phyloP scores from a whole-genome alignment of 1,140 invertebrate genomes.

The Pachypeltis micranthus region DNA sequence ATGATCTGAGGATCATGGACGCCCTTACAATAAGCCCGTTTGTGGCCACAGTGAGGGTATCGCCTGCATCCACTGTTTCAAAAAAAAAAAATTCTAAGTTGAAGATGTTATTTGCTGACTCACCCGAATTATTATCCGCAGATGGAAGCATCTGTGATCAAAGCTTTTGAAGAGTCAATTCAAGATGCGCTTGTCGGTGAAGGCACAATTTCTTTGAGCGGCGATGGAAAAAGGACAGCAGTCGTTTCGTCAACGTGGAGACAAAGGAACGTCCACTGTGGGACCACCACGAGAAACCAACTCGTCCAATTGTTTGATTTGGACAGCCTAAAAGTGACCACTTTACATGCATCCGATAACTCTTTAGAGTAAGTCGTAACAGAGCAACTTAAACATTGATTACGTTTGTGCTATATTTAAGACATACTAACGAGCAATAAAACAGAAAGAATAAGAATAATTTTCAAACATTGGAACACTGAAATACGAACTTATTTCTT shows the following conservation, averaged over 20 bases:
- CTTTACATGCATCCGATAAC: slow-evolving; percentile 42
- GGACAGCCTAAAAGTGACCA: slow-evolving; percentile 37
- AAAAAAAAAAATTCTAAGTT: too few species aligned
- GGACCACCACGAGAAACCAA: slow-evolving; percentile 42
- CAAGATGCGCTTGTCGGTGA: slow-evolving; percentile 42
- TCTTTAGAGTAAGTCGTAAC: slow-evolving; percentile 44
- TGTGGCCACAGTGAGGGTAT: too few species aligned
- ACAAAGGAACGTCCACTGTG: slow-evolving; percentile 48
- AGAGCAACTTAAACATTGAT: neutral
- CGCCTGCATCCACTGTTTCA: too few species aligned
- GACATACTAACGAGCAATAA: neutral
- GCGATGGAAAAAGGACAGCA: slow-evolving; percentile 31
- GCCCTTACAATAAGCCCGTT: too few species aligned
- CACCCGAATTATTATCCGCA: too few species aligned
- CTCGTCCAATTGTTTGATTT: slow-evolving; percentile 41
- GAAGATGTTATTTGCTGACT: too few species aligned
- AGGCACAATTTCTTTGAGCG: slow-evolving; percentile 39
- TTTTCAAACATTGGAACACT: too few species aligned
- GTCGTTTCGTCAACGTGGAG: slow-evolving; percentile 40
- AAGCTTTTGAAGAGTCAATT: slow-evolving; percentile 42
- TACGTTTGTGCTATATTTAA: slow-evolving; percentile 8
- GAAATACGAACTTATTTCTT: too few species aligned
- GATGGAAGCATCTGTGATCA: slow-evolving; percentile 47
- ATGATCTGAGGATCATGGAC: too few species aligned
- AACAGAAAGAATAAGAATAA: too few species aligned